A percentile compares a stretch with the other conserved stretches of the same genome.
These are phyloP conservation scores for Liparis tanakae DNA, from an alignment of 2,797 vertebrate species.

Conservation along the genomic window DNA sequence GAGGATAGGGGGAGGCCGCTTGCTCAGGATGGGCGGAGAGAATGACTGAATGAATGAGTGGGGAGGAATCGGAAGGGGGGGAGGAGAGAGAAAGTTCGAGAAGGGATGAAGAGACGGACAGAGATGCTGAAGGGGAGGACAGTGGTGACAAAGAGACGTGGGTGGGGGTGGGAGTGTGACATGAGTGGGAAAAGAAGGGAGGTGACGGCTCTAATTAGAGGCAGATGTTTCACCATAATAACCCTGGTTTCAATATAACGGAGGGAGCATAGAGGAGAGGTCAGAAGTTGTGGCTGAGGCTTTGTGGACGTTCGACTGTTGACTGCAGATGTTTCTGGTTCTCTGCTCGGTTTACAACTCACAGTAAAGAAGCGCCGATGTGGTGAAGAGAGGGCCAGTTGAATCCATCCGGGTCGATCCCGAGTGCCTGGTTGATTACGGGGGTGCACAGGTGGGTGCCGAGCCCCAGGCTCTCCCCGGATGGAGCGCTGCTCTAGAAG, in stretches of 20 bases:
- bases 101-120: slow-evolving; percentile 34
- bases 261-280: slow-evolving; percentile 37
- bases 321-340: slow-evolving; percentile 18
- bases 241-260: slow-evolving; percentile 35
- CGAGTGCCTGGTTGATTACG: slow-evolving; percentile 23
- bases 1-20: slow-evolving; percentile 31
- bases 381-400: background rate
- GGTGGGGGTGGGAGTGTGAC: slow-evolving; percentile 28
- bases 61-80: slow-evolving; percentile 17
- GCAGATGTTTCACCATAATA: slow-evolving; percentile 78
- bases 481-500: slow-evolving; percentile 17
- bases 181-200: slow-evolving; percentile 21
- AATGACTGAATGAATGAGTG: slow-evolving; percentile 48
- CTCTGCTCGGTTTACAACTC: background rate
- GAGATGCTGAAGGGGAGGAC: slow-evolving; percentile 54
- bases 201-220: slow-evolving; percentile 69
- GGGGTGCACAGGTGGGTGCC: slow-evolving; percentile 43
- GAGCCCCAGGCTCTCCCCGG: slow-evolving; percentile 34
- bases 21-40: slow-evolving; percentile 58
- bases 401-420: background rate
- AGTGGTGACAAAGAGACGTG: slow-evolving; percentile 27
- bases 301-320: slow-evolving; percentile 9
- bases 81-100: slow-evolving; percentile 16
- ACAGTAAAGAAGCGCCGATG: background rate
- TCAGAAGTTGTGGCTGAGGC: background rate